Evolutionary conservation across 2,888 invertebrate species (phyloP).

Genomic region (Apotomis capreana): DNA sequence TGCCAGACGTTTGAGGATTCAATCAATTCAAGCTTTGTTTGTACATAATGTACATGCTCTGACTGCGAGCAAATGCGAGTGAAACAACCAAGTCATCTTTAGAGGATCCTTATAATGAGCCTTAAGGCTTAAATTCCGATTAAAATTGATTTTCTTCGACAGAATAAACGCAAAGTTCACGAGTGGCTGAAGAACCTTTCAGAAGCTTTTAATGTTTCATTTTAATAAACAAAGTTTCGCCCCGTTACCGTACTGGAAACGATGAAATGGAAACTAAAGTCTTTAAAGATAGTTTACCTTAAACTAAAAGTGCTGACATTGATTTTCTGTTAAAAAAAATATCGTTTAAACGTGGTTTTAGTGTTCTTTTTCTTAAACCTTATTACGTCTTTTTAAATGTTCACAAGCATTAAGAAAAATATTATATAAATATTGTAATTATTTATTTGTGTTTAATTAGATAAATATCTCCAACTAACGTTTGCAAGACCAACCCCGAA

Average conservation of each 20-base stretch:
- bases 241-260: not conserved
- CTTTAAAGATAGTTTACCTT: not conserved
- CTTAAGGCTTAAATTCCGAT: not conserved
- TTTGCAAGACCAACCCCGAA: not conserved
- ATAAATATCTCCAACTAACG: not conserved
- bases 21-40: too few species aligned
- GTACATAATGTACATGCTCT: too few species aligned
- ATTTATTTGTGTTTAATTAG: not conserved
- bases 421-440: too few species aligned
- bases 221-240: constrained; percentile 22
- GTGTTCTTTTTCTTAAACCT: too few species aligned
- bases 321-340: not conserved
- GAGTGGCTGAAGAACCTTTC: not conserved
- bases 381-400: too few species aligned
- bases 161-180: constrained; percentile 5
- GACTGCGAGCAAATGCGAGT: not conserved
- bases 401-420: too few species aligned
- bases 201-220: constrained; percentile 15
- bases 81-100: not conserved
- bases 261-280: constrained; percentile 9
- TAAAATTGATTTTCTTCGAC: constrained; percentile 11
- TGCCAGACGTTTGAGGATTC: too few species aligned
- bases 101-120: not conserved
- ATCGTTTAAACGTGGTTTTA: too few species aligned
- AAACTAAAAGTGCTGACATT: not conserved